Evolutionary conservation across 2,113 vertebrate genomes (phyloP).

Genomic region (Sinocyclocheilus rhinocerous): DNA sequence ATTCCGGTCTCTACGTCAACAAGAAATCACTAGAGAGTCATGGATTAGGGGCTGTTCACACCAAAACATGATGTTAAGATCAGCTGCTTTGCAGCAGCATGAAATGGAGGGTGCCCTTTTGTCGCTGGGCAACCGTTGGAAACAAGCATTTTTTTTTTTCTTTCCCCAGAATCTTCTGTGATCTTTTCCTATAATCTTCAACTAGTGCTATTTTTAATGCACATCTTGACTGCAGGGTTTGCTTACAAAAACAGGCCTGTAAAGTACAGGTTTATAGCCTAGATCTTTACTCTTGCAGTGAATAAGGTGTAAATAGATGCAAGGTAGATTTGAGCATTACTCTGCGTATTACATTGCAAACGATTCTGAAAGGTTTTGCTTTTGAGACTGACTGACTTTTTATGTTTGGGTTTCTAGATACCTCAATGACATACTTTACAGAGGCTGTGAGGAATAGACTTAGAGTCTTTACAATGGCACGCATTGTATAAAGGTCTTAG

Average conservation of each 20-base stretch:
- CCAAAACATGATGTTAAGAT: constrained; percentile 8
- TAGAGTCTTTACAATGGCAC: no score
- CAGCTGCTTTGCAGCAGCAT: not conserved
- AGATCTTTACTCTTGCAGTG: not conserved
- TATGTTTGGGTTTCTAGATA: not conserved
- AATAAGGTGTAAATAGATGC: not conserved
- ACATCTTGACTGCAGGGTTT: constrained; percentile 5
- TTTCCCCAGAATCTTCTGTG: not conserved
- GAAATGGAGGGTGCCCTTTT: constrained; percentile 8
- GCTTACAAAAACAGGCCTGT: not conserved
- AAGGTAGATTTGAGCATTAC: not conserved
- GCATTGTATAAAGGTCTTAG: no score
- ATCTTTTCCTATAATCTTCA: not conserved
- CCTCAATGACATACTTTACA: not conserved
- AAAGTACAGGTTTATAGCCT: not conserved
- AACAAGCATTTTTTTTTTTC: not conserved
- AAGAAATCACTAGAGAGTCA: not conserved
- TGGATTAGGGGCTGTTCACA: not conserved
- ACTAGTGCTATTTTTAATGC: not conserved
- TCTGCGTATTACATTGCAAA: not conserved
- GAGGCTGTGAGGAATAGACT: no score
- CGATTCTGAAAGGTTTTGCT: not conserved
- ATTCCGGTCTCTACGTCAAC: not conserved
- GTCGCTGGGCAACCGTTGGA: constrained; percentile 8
- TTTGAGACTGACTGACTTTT: not conserved